phyloP scores from a whole-genome alignment of 2,888 invertebrate genomes.

The Dasypogon diadema region DNA sequence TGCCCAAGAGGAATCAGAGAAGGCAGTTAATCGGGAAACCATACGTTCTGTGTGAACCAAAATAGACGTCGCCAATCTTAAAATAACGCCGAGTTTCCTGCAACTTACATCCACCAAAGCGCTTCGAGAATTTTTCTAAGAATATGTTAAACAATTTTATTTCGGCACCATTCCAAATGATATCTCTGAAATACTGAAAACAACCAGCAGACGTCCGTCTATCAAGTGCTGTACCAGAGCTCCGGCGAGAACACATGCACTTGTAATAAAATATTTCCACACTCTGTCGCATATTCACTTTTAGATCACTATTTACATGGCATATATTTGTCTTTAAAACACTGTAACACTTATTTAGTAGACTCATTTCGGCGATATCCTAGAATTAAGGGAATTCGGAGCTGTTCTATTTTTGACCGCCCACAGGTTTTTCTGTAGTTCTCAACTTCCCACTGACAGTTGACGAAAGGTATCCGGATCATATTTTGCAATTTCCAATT shows the following conservation, averaged over 20 bases:
- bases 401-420: constrained; percentile 56
- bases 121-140: constrained; percentile 26
- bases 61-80: constrained; percentile 47
- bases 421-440: constrained; percentile 19
- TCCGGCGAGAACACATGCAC: constrained; percentile 7
- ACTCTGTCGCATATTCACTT: not conserved
- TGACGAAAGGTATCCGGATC: not conserved
- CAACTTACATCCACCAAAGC: constrained; percentile 26
- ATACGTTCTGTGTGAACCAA: constrained; percentile 23
- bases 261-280: not conserved
- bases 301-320: constrained; percentile 17
- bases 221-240: not conserved
- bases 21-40: constrained; percentile 29
- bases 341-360: not conserved
- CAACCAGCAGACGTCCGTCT: constrained; percentile 30
- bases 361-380: constrained; percentile 5
- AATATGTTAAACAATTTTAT: constrained; percentile 41
- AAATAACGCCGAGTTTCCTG: constrained; percentile 40
- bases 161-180: constrained; percentile 47
- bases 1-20: not conserved
- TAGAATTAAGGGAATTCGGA: constrained; percentile 21
- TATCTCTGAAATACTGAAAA: constrained; percentile 23
- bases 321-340: not conserved
- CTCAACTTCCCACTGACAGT: not conserved
- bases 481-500: not conserved